Base-by-base conservation (phyloP, 2,888 invertebrate genomes). In the Callyntrura guangdongensis region DNA sequence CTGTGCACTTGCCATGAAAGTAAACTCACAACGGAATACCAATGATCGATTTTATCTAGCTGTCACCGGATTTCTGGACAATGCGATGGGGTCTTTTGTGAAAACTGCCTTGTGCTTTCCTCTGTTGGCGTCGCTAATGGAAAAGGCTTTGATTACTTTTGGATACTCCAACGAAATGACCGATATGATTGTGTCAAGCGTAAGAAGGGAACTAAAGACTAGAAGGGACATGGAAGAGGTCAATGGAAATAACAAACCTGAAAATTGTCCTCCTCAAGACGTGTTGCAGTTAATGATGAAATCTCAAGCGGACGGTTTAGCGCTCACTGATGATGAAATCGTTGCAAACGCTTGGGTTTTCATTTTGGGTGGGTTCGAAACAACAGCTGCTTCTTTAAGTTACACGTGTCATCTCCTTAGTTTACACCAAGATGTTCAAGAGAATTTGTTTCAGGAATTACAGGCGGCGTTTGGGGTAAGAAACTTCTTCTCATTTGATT, bases 351-450 rank as follows among this genome's bases (percentile, higher is more conserved):
- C 95, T 36, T 95, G 95, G 92, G 94, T 96, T 1, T 96, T 96
- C 92, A 94, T 96, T 56, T 93, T 96, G 81, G 96, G 95, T 22
- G 96, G 96, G 0, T 96, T 95, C 92, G 96, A 96, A 93, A 96
- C 96, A 0, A 96, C 96, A 0, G 95, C 95, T 36, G 95, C 95
- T 2, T 95, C 95, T 2, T 94, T 96, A 49, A 95, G 95, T 6
- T 96, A 95, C 93, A 94, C 95, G 12, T 94, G 95, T 85, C 95
- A 95, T 93, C 95, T 95, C 67, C 94, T 96, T 86, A 95, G 95
- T n/a, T 94, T 94, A 85, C 94, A 96, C 93, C 95, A 94, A 3
- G 95, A 95, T 1, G 94, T 95, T 36, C 96, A 96, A 90, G 92
- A 94, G 1, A 94, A 94, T 79, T 94, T 96, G 3, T 95, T 95